Evolutionary conservation across 1,140 invertebrate species (phyloP).

Genomic region (Lamellibrachia luymesi): DNA sequence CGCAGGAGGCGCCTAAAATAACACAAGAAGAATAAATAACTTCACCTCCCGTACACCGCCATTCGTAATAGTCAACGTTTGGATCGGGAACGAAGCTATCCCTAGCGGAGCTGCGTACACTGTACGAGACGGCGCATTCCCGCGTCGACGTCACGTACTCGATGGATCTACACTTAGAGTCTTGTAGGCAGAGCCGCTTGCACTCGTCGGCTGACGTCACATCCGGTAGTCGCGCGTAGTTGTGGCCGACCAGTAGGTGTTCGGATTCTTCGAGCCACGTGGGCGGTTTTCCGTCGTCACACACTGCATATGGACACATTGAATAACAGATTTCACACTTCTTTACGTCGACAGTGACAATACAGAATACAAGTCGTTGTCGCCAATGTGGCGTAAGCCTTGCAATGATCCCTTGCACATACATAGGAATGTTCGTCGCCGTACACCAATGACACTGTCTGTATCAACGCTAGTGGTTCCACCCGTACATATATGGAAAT

Average conservation of each 20-base stretch:
- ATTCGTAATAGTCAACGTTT: constrained; percentile 21
- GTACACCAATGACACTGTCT: too few species aligned
- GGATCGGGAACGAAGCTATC: constrained; percentile 22
- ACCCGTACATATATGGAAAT: too few species aligned
- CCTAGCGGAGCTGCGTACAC: neutral
- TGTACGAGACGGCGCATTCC: constrained; percentile 21
- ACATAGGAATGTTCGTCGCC: too few species aligned
- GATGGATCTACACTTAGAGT: constrained; percentile 21
- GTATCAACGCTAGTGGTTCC: too few species aligned
- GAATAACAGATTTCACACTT: too few species aligned
- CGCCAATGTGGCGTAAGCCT: too few species aligned
- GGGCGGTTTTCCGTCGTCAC: neutral
- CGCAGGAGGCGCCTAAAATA: neutral
- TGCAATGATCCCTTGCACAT: too few species aligned
- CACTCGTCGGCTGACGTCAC: constrained; percentile 13
- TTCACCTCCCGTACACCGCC: constrained; percentile 11
- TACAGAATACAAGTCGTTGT: too few species aligned
- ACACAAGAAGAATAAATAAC: neutral
- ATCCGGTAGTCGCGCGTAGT: constrained; percentile 22
- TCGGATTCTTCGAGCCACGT: neutral
- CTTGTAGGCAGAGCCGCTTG: constrained; percentile 22
- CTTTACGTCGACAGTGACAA: too few species aligned
- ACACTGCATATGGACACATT: neutral
- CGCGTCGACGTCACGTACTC: constrained; percentile 14
- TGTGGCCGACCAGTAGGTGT: constrained; percentile 19